These are phyloP conservation scores for Melitaea cinxia DNA, from an alignment of 1,140 invertebrate genomes.

Conservation along the genomic window DNA sequence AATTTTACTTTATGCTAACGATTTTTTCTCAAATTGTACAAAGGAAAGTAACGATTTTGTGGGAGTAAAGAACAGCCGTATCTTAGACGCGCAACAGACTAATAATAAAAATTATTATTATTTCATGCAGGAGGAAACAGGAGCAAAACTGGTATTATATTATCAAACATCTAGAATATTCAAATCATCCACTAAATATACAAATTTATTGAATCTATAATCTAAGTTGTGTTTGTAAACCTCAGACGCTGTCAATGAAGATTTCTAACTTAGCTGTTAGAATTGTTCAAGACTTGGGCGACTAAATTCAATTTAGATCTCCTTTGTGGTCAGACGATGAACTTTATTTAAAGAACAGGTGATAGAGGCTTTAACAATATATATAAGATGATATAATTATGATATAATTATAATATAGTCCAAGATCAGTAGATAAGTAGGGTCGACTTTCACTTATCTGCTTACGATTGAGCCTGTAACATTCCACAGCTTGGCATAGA, in stretches of 20 bases:
- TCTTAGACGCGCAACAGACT: no score
- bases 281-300: background rate
- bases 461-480: no score
- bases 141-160: no score
- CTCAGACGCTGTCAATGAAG: background rate
- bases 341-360: conserved; percentile 3
- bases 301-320: conserved; percentile 9
- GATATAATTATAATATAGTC: background rate
- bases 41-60: no score
- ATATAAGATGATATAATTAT: conserved; percentile 3
- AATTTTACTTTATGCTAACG: no score
- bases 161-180: background rate
- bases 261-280: conserved; percentile 2
- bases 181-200: background rate
- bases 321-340: conserved; percentile 11
- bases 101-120: no score
- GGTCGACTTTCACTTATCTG: no score
- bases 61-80: no score
- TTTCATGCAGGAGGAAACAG: no score
- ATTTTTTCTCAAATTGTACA: no score
- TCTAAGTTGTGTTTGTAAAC: background rate
- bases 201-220: background rate
- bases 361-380: conserved; percentile 5
- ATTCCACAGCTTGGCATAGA: no score
- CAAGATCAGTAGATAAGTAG: no score